These are phyloP conservation scores for Ispidina picta DNA, from an alignment of 2,797 vertebrate genomes.

Conservation along the genomic window DNA sequence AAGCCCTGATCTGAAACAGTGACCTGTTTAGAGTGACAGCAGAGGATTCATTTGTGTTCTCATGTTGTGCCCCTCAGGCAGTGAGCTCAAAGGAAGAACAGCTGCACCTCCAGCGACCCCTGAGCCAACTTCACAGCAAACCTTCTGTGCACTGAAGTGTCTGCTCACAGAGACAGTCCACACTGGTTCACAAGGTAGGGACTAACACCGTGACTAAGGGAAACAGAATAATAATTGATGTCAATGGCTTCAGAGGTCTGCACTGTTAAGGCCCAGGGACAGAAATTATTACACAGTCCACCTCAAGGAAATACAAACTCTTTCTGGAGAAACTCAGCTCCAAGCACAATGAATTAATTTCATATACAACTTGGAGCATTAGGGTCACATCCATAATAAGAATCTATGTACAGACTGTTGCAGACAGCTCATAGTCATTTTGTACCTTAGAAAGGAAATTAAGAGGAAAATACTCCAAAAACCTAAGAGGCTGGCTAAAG, in stretches of 20 bases:
- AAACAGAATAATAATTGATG: not conserved
- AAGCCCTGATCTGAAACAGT: not conserved
- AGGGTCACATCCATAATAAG: not conserved
- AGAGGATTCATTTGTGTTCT: not conserved
- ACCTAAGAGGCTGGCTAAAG: not conserved
- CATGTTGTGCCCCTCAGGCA: not conserved
- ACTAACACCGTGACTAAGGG: not conserved
- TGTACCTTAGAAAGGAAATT: not conserved
- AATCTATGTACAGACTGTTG: not conserved
- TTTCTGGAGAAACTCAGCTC: not conserved
- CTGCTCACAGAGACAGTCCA: not conserved
- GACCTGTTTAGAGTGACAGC: not conserved
- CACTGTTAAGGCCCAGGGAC: rapidly evolving
- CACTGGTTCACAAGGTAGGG: rapidly evolving
- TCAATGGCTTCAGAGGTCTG: not conserved
- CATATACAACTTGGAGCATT: not conserved
- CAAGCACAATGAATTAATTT: not conserved
- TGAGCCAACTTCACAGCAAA: not conserved
- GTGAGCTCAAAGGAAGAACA: not conserved
- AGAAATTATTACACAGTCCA: not conserved
- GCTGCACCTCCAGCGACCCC: not conserved
- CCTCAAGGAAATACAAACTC: not conserved
- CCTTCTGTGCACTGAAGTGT: not conserved
- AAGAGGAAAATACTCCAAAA: not conserved
- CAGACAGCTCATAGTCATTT: not conserved